phyloP scores from a whole-genome alignment of 2,888 invertebrate species.

The Hydropsyche betteni region DNA sequence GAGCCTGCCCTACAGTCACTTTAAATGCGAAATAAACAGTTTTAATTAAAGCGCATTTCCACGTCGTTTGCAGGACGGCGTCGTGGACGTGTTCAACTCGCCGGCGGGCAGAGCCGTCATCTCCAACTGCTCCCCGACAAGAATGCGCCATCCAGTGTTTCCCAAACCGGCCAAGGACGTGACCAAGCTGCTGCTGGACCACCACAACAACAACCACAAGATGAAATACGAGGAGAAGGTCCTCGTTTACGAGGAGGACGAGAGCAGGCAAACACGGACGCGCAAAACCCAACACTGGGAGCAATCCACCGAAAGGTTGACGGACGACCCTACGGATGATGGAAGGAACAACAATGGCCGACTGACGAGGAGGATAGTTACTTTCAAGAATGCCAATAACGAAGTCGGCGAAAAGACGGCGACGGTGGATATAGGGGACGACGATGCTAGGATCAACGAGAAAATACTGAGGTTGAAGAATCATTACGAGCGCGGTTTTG shows the following conservation, averaged over 20 bases:
- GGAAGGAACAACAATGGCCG: constrained; percentile 12
- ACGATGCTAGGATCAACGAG: constrained; percentile 29
- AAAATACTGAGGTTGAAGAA: constrained; percentile 38
- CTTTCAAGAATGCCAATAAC: constrained; percentile 3
- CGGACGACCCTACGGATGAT: constrained; percentile 8
- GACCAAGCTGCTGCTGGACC: constrained; percentile 44
- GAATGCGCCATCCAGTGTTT: constrained; percentile 35
- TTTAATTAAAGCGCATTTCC: too few relatives aligned
- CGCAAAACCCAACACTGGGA: too few relatives aligned
- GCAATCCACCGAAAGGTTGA: too few relatives aligned
- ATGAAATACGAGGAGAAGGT: constrained; percentile 21
- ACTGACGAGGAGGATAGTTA: constrained; percentile 19
- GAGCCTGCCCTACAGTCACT: neutral
- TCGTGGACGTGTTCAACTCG: constrained; percentile 50
- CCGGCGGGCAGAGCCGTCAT: constrained; percentile 49
- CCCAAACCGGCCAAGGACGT: constrained; percentile 38
- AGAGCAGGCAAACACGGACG: neutral
- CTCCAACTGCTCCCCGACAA: constrained; percentile 23
- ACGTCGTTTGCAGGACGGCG: constrained; percentile 45
- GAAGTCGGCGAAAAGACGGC: constrained; percentile 9
- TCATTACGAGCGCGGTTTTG: constrained; percentile 41
- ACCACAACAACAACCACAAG: constrained; percentile 5
- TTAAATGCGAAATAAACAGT: too few relatives aligned
- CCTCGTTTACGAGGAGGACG: constrained; percentile 27
- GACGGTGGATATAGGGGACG: neutral